Percentiles rank a stretch among this genome's conserved stretches.
These are phyloP conservation scores for Punctoribates punctum DNA, from an alignment of 2,888 invertebrate species.

Conservation along the genomic window DNA sequence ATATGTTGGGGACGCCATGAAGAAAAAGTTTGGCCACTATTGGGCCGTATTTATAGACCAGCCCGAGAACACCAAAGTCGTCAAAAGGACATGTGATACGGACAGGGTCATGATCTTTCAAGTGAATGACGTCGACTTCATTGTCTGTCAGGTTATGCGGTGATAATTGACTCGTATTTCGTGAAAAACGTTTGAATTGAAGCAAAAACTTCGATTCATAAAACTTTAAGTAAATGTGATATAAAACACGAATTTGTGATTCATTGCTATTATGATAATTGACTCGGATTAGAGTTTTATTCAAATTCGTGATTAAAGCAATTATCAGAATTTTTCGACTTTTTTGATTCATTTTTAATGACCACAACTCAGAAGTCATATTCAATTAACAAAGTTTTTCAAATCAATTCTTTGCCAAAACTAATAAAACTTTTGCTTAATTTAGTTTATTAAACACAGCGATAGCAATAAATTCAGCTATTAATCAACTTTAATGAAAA, in stretches of 20 bases:
- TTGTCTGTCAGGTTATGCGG: constrained; percentile 40
- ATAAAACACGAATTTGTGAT: neutral
- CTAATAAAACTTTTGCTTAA: too few species aligned
- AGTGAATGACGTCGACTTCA: constrained; percentile 39
- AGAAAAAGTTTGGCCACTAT: constrained; percentile 40
- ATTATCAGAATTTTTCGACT: too few species aligned
- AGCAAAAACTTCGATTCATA: neutral
- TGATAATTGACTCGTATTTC: neutral
- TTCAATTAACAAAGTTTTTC: too few species aligned
- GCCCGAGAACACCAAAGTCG: constrained; percentile 37
- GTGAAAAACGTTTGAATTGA: neutral
- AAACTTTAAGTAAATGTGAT: neutral
- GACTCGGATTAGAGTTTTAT: neutral
- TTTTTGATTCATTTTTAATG: too few species aligned
- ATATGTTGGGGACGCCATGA: constrained; percentile 41
- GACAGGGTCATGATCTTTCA: constrained; percentile 38
- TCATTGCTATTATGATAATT: too few species aligned
- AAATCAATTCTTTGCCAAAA: neutral
- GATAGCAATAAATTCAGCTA: too few species aligned
- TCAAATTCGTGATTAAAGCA: neutral
- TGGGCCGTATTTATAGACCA: constrained; percentile 41
- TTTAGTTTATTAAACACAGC: too few species aligned
- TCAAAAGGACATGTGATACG: constrained; percentile 42
- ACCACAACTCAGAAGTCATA: too few species aligned
- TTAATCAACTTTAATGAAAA: too few species aligned